phyloP scores from a whole-genome alignment of 2,888 invertebrate species.

The Dryadula phaetusa region DNA sequence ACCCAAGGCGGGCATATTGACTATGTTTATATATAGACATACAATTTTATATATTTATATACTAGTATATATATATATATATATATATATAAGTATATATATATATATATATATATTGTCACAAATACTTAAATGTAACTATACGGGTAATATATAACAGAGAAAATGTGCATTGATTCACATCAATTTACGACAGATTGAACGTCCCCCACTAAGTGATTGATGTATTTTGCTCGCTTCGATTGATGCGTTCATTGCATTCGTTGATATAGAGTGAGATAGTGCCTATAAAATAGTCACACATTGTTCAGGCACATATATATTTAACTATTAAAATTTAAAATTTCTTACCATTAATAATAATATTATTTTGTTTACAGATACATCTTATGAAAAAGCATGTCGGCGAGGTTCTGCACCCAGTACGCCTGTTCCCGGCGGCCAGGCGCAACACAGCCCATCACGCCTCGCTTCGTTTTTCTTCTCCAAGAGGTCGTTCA shows the following conservation, averaged over 20 bases:
- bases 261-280: not conserved
- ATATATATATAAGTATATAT: not conserved
- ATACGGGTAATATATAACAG: slow-evolving; percentile 42
- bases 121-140: slow-evolving; percentile 1
- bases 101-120: not conserved
- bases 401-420: slow-evolving; percentile 93
- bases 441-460: slow-evolving; percentile 87
- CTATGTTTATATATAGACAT: too few relatives aligned
- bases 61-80: too few relatives aligned
- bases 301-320: not conserved
- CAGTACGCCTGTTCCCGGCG: slow-evolving; percentile 91
- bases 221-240: slow-evolving; percentile 5
- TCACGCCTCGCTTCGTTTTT: slow-evolving; percentile 92
- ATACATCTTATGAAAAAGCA: slow-evolving; percentile 96
- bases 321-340: not conserved
- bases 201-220: slow-evolving; percentile 16
- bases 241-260: slow-evolving; percentile 11
- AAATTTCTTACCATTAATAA: not conserved
- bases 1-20: too few relatives aligned
- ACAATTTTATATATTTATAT: too few relatives aligned
- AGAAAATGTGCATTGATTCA: slow-evolving; percentile 17
- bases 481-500: slow-evolving; percentile 91
- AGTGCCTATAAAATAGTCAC: not conserved
- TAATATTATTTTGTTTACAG: slow-evolving; percentile 78
- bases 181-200: slow-evolving; percentile 16